A percentile compares a stretch with the other conserved stretches of the same genome.
phyloP scores from a whole-genome alignment of 2,113 vertebrate species.

The Paedocypris sp. region DNA sequence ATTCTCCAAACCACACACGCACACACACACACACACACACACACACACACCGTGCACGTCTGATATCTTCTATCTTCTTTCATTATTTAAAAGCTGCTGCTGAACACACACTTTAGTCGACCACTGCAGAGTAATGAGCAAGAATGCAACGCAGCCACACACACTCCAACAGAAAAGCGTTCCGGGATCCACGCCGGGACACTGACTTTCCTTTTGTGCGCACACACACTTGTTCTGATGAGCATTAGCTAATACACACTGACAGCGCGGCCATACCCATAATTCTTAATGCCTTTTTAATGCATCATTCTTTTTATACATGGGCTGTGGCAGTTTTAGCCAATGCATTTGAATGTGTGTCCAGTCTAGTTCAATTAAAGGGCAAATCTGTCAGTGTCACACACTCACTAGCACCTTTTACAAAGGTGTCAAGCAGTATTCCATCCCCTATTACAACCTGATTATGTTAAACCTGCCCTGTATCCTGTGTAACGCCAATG shows the following conservation, averaged over 20 bases:
- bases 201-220: not conserved
- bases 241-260: slow-evolving; percentile 40
- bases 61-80: slow-evolving; percentile 27
- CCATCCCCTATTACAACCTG: not conserved
- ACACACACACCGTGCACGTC: not conserved
- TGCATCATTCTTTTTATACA: slow-evolving; percentile 10
- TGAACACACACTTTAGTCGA: slow-evolving; percentile 28
- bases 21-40: slow-evolving; percentile 6
- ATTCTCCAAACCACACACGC: slow-evolving; percentile 5
- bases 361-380: slow-evolving; percentile 2
- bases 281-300: slow-evolving; percentile 43
- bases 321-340: not conserved
- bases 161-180: not conserved
- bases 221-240: slow-evolving; percentile 28
- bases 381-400: slow-evolving; percentile 21
- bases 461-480: no score
- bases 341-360: not conserved
- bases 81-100: slow-evolving; percentile 35
- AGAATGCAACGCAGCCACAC: slow-evolving; percentile 13
- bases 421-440: slow-evolving; percentile 5
- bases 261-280: slow-evolving; percentile 38
- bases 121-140: slow-evolving; percentile 17
- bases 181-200: not conserved
- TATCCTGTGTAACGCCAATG: not conserved
- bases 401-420: not conserved